Conservation (phyloP, 2,797 vertebrate genomes). For the Poecilia wingei region DNA sequence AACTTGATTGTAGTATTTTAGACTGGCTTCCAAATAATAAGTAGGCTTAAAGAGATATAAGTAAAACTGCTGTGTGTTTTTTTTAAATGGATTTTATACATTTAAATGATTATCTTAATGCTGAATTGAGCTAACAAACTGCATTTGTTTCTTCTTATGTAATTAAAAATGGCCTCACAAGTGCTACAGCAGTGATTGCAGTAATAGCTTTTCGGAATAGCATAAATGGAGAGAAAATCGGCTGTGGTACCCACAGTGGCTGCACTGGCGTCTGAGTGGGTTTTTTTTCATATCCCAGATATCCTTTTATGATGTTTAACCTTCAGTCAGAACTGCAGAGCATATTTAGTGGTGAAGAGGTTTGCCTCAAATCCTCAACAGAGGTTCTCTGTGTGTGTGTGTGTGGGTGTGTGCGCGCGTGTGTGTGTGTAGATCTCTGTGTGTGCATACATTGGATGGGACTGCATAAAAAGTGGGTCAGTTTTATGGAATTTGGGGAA, state of each 20-base stretch:
- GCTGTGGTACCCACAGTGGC: slow-evolving; percentile 34
- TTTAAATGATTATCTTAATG: slow-evolving; percentile 29
- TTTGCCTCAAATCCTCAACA: slow-evolving; percentile 62
- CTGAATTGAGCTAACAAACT: not conserved
- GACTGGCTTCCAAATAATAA: slow-evolving; percentile 45
- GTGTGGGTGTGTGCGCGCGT: not conserved
- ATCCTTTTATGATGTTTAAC: slow-evolving; percentile 49
- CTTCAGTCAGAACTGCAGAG: slow-evolving; percentile 41
- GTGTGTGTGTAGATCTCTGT: not conserved
- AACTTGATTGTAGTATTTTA: slow-evolving; percentile 43
- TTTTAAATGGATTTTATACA: slow-evolving; percentile 17
- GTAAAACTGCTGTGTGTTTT: slow-evolving; percentile 16
- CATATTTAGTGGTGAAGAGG: slow-evolving; percentile 34
- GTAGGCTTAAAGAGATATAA: slow-evolving; percentile 22
- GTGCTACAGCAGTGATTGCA: slow-evolving; percentile 17
- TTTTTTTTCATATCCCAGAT: slow-evolving; percentile 5
- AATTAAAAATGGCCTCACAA: slow-evolving; percentile 22
- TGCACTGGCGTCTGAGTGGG: slow-evolving; percentile 35
- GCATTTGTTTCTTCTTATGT: slow-evolving; percentile 26
- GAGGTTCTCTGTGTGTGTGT: slow-evolving; percentile 8
- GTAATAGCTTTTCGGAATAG: slow-evolving; percentile 18
- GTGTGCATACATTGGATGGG: not conserved
- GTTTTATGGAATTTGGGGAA: slow-evolving; percentile 59
- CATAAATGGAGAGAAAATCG: slow-evolving; percentile 36
- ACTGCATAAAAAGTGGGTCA: slow-evolving; percentile 52